A percentile compares a stretch with the other conserved stretches of the same genome.
Conservation (phyloP, 2,888 invertebrate genomes). For the Dryobota labecula region DNA sequence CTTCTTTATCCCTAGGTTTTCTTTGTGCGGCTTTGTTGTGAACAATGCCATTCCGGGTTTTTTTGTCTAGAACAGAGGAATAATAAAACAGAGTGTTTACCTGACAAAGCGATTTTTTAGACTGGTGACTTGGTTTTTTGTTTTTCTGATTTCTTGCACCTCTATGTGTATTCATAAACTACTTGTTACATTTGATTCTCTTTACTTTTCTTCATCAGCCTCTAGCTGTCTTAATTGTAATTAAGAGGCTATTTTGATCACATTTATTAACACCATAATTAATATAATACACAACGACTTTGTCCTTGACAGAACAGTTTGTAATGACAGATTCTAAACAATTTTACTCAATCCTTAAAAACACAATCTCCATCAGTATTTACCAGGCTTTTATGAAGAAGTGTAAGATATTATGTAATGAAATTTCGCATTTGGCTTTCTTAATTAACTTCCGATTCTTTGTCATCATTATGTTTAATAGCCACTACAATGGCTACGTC, state of each 20-base stretch:
- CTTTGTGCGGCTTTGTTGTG: neutral
- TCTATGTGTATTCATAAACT: neutral
- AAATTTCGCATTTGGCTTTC: neutral
- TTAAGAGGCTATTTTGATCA: too few species aligned
- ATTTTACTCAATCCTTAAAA: too few species aligned
- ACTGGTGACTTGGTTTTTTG: neutral
- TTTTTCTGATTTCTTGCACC: neutral
- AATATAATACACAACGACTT: too few species aligned
- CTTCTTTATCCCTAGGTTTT: constrained; percentile 2
- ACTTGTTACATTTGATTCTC: neutral
- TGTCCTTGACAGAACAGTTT: too few species aligned
- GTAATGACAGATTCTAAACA: too few species aligned
- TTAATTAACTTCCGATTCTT: neutral
- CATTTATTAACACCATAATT: too few species aligned
- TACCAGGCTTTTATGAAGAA: too few species aligned
- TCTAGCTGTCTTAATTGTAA: neutral
- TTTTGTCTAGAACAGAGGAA: neutral
- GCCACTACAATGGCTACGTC: neutral
- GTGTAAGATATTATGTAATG: neutral
- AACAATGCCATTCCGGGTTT: neutral
- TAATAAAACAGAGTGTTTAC: neutral
- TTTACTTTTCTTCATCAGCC: neutral
- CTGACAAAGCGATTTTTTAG: neutral
- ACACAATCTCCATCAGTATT: too few species aligned
- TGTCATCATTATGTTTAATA: too few species aligned